Evolutionary conservation across 2,797 vertebrate genomes (phyloP).

Genomic region (Sebastes iracundus): DNA sequence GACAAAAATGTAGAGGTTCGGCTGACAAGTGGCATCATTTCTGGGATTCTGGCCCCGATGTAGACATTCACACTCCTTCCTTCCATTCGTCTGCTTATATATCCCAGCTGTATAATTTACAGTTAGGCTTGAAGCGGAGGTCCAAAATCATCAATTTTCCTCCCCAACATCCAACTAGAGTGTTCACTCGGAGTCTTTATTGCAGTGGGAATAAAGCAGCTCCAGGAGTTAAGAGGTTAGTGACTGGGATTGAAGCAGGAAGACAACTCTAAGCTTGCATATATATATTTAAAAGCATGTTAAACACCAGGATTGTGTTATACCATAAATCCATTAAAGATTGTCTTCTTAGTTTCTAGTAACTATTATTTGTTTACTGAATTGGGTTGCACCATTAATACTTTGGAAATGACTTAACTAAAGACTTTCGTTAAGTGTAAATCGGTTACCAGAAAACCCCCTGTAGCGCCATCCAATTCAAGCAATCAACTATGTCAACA

Average conservation of each 20-base stretch:
- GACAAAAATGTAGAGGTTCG: constrained; percentile 53
- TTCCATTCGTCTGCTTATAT: constrained; percentile 25
- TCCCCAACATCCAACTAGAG: constrained; percentile 32
- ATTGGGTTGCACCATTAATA: not conserved
- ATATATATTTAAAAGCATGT: not conserved
- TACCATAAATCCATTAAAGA: not conserved
- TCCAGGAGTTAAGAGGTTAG: constrained; percentile 18
- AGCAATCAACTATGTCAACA: not conserved
- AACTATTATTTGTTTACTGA: not conserved
- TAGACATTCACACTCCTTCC: constrained; percentile 58
- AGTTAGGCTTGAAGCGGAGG: constrained; percentile 22
- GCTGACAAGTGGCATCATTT: constrained; percentile 53
- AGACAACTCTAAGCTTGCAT: not conserved
- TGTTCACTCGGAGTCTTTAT: constrained; percentile 30
- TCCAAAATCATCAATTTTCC: constrained; percentile 47
- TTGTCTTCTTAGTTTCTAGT: not conserved
- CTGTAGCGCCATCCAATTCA: not conserved
- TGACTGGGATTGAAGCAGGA: not conserved
- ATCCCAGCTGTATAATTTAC: constrained; percentile 59
- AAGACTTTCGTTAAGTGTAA: not conserved
- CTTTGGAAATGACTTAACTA: not conserved
- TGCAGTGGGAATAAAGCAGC: constrained; percentile 17
- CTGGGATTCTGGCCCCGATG: constrained; percentile 40
- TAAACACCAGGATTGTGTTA: not conserved
- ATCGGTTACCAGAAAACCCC: no score